phyloP scores from a whole-genome alignment of 2,113 vertebrate species.

The Pithys albifrons region DNA sequence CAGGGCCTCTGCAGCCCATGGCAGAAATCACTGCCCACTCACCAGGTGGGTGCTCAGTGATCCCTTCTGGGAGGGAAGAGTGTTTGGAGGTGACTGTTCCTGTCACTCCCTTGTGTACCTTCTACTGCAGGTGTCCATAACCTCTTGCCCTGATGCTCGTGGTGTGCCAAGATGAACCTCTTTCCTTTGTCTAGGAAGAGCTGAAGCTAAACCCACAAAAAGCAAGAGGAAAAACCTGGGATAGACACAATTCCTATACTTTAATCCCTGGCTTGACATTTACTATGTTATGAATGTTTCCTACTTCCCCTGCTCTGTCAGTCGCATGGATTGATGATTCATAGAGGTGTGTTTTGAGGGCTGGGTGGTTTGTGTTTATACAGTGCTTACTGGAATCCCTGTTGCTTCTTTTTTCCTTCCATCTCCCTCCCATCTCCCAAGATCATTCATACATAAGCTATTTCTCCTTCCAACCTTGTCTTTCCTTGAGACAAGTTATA shows the following conservation, averaged over 20 bases:
- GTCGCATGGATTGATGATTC: conserved; percentile 1
- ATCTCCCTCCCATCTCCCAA: background rate
- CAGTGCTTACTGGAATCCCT: background rate
- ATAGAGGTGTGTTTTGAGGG: background rate
- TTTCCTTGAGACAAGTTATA: background rate
- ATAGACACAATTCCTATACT: background rate
- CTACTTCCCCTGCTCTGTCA: background rate
- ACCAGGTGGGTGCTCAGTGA: background rate
- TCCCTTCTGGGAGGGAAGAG: background rate
- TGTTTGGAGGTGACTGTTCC: background rate
- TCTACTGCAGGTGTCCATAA: background rate
- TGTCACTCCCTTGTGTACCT: background rate
- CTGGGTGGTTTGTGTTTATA: background rate
- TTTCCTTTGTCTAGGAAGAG: background rate
- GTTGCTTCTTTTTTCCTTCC: background rate
- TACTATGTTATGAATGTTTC: background rate
- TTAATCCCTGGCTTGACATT: background rate
- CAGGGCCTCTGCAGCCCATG: background rate
- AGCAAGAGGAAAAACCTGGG: background rate
- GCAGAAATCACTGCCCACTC: background rate
- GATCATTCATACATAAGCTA: background rate
- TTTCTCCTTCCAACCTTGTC: background rate
- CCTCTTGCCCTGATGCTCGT: background rate
- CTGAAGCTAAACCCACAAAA: background rate
- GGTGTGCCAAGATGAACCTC: background rate